Conservation (phyloP, 2,113 vertebrate species). For the Prunella himalayana region DNA sequence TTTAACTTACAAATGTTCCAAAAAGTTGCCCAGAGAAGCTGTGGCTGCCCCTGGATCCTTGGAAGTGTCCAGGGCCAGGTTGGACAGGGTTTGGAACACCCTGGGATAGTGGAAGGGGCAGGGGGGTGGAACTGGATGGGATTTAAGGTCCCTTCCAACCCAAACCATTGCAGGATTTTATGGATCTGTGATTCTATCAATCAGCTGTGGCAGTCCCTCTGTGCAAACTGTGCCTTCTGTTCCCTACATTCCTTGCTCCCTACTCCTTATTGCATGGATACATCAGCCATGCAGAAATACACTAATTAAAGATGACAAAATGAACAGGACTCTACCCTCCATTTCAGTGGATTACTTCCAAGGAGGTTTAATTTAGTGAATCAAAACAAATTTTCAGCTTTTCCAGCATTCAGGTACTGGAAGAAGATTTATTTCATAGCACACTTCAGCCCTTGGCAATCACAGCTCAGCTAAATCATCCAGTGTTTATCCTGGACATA, state of each 20-base stretch:
- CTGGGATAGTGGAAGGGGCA: background rate
- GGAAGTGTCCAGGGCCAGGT: background rate
- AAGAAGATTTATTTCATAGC: background rate
- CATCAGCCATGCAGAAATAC: background rate
- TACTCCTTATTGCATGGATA: rapidly evolving
- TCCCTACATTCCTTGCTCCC: background rate
- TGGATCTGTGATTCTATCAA: background rate
- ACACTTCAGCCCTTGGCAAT: constrained; percentile 6
- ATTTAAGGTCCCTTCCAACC: background rate
- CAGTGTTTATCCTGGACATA: constrained; percentile 12
- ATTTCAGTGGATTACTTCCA: background rate
- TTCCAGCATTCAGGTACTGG: background rate
- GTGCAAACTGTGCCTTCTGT: background rate
- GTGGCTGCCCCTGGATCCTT: background rate
- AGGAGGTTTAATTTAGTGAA: constrained; percentile 29
- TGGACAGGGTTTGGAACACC: background rate
- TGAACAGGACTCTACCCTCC: background rate
- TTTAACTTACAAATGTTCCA: background rate
- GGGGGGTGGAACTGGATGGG: background rate
- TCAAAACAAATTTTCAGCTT: constrained; percentile 4
- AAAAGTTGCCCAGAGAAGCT: background rate
- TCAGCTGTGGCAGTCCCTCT: background rate
- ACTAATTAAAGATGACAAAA: background rate
- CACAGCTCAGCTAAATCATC: background rate
- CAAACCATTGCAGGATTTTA: background rate